phyloP scores from a whole-genome alignment of 2,888 invertebrate genomes.

The Eupithecia exiguata region DNA sequence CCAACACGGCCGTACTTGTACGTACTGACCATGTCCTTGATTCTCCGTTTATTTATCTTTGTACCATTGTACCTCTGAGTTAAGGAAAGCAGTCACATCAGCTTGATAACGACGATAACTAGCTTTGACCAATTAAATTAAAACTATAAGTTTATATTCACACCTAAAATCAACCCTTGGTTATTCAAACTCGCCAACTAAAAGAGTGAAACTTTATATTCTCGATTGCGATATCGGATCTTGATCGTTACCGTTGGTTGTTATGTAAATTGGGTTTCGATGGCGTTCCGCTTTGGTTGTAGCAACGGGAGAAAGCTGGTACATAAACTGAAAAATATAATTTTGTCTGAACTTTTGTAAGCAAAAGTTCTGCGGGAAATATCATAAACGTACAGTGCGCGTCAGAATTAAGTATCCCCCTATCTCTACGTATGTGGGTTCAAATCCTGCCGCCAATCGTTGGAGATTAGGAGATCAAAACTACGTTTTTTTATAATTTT shows the following conservation, averaged over 20 bases:
- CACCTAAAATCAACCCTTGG: neutral
- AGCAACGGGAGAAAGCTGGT: slow-evolving; percentile 25
- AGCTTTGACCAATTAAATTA: neutral
- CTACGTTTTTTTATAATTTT: too few species aligned
- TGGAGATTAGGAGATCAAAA: too few species aligned
- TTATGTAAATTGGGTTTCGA: slow-evolving; percentile 59
- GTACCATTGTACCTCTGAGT: too few species aligned
- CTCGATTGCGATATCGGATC: slow-evolving; percentile 38
- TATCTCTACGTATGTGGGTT: too few species aligned
- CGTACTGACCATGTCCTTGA: too few species aligned
- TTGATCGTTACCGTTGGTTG: slow-evolving; percentile 54
- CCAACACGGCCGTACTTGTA: too few species aligned
- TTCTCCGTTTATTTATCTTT: too few species aligned
- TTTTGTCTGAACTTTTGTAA: neutral
- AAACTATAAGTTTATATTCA: neutral
- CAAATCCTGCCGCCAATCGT: too few species aligned
- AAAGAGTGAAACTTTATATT: slow-evolving; percentile 43
- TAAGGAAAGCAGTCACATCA: neutral
- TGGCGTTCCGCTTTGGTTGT: slow-evolving; percentile 50
- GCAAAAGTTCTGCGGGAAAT: neutral
- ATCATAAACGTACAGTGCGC: neutral
- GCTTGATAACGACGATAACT: neutral
- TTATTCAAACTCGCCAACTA: slow-evolving; percentile 22
- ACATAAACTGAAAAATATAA: neutral
- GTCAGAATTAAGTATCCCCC: too few species aligned